phyloP scores from a whole-genome alignment of 53 echinoderm and acorn worm species.

The Stichopus horrens region DNA sequence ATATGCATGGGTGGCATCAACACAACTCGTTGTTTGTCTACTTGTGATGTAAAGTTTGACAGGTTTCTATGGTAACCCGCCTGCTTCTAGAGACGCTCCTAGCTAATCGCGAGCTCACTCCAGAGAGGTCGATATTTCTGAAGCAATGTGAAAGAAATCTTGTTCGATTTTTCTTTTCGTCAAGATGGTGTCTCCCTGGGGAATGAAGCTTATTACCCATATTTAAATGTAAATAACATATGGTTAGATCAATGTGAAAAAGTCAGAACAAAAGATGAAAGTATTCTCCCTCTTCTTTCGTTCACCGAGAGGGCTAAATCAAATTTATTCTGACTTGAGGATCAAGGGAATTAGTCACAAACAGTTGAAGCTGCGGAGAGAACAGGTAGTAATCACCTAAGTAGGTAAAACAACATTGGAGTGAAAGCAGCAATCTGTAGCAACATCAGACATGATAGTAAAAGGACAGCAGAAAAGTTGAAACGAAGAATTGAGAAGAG shows the following conservation, averaged over 20 bases:
- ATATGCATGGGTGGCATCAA: too few species aligned
- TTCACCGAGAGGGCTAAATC: neutral
- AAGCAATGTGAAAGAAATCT: constrained; percentile 5
- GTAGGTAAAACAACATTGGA: too few species aligned
- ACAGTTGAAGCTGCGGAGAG: too few species aligned
- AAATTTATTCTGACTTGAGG: neutral
- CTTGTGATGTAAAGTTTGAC: constrained; percentile 5
- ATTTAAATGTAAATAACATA: constrained; percentile 15
- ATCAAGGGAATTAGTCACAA: too few species aligned
- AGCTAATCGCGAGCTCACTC: neutral
- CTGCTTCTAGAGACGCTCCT: neutral
- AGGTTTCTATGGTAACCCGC: neutral
- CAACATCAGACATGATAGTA: too few species aligned
- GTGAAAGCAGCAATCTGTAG: too few species aligned
- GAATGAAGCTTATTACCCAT: constrained; percentile 17
- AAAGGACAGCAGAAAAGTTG: too few species aligned
- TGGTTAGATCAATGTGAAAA: constrained; percentile 18
- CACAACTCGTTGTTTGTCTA: neutral
- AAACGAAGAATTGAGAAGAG: too few species aligned
- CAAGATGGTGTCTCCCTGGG: constrained; percentile 4
- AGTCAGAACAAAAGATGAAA: neutral
- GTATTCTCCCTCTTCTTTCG: neutral
- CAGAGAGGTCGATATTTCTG: neutral
- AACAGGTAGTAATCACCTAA: too few species aligned
- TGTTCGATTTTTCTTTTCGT: constrained; percentile 19